Evolutionary conservation across 2,888 invertebrate genomes (phyloP).

Genomic region (Drosophila borborema): DNA sequence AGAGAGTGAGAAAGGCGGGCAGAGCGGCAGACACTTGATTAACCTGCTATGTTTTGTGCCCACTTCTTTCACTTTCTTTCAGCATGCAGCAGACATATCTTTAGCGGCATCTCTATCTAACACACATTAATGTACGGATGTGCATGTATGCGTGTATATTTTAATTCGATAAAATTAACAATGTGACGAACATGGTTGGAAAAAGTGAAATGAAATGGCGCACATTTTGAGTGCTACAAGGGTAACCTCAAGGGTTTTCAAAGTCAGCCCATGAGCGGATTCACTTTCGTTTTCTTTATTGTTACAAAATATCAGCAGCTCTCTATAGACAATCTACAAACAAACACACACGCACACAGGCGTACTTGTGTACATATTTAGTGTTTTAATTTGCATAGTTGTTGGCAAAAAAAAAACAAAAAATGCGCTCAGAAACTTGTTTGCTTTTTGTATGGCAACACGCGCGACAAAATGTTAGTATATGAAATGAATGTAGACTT

Average conservation of each 20-base stretch:
- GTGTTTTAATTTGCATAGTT: conserved; percentile 72
- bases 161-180: conserved; percentile 76
- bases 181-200: conserved; percentile 38
- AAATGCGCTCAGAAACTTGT: conserved; percentile 62
- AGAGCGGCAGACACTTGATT: conserved; percentile 1
- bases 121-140: conserved; percentile 1
- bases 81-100: conserved; percentile 11
- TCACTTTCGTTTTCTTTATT: conserved; percentile 71
- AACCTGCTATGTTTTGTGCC: conserved; percentile 15
- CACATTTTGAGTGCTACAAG: conserved; percentile 48
- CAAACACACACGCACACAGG: conserved; percentile 6
- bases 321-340: conserved; percentile 33
- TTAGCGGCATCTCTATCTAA: conserved; percentile 45
- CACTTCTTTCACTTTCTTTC: conserved; percentile 72
- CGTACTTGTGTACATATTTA: conserved; percentile 46
- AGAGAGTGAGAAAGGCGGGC: not conserved
- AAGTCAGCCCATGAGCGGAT: conserved; percentile 63
- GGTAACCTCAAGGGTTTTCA: conserved; percentile 66
- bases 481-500: conserved; percentile 63
- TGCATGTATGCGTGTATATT: conserved; percentile 27
- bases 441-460: conserved; percentile 43
- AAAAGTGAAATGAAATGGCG: conserved; percentile 72
- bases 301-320: conserved; percentile 72
- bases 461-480: conserved; percentile 70
- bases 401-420: conserved; percentile 57